phyloP scores from a whole-genome alignment of 2,888 invertebrate species.

The Pseudococcus longispinus region DNA sequence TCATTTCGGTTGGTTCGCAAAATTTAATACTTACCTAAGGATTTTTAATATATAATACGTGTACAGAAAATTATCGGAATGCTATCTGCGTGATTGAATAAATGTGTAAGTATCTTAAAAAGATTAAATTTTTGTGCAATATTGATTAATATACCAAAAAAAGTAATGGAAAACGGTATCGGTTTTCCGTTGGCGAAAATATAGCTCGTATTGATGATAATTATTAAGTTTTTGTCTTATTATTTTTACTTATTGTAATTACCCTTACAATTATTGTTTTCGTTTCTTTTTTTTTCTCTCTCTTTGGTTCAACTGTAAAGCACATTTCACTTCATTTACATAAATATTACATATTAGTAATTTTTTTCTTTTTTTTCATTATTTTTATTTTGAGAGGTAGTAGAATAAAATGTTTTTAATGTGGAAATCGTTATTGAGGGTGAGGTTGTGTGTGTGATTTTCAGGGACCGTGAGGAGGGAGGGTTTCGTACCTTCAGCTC shows the following conservation, averaged over 20 bases:
- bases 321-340: constrained; percentile 46
- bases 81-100: not conserved
- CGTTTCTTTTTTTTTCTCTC: not conserved
- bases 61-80: not conserved
- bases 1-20: not conserved
- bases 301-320: constrained; percentile 10
- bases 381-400: not conserved
- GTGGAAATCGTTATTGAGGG: not conserved
- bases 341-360: constrained; percentile 32
- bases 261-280: constrained; percentile 9
- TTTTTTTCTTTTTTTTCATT: not conserved
- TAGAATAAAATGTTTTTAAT: not conserved
- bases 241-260: constrained; percentile 31
- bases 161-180: not conserved
- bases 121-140: constrained; percentile 35
- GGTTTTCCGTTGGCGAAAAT: constrained; percentile 14
- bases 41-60: not conserved
- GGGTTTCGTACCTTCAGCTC: too few relatives aligned
- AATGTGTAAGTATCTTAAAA: constrained; percentile 29
- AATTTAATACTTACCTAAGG: not conserved
- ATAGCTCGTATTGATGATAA: constrained; percentile 20
- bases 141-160: constrained; percentile 38
- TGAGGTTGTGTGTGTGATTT: not conserved
- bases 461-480: too few relatives aligned
- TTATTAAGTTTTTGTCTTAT: constrained; percentile 36